These are phyloP conservation scores for Drosophila navojoa DNA, from an alignment of 1,140 invertebrate genomes.

Conservation along the genomic window DNA sequence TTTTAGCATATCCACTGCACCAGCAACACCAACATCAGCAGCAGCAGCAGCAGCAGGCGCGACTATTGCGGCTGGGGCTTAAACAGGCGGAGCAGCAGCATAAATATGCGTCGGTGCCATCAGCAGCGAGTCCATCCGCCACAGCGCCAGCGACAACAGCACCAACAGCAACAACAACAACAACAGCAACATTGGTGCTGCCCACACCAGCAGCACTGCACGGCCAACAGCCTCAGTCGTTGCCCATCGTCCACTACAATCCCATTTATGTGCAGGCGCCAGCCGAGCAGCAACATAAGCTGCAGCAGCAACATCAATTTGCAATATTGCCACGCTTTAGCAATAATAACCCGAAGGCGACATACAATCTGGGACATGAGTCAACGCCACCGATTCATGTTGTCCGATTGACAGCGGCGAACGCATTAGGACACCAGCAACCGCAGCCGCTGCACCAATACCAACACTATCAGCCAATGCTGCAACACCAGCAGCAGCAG, in stretches of 20 bases:
- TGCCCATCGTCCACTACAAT: slow-evolving; percentile 71
- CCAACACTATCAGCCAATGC: slow-evolving; percentile 55
- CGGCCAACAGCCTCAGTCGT: slow-evolving; percentile 31
- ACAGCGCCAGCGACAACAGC: slow-evolving; percentile 38
- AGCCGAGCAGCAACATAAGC: slow-evolving; percentile 42
- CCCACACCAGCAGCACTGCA: slow-evolving; percentile 33
- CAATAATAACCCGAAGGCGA: slow-evolving; percentile 72
- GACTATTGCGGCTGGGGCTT: slow-evolving; percentile 31
- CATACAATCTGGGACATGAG: slow-evolving; percentile 60
- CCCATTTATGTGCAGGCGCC: slow-evolving; percentile 71
- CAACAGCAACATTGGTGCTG: slow-evolving; percentile 32
- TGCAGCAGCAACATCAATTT: slow-evolving; percentile 69
- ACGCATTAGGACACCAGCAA: slow-evolving; percentile 42
- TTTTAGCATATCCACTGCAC: slow-evolving; percentile 67
- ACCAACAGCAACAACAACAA: slow-evolving; percentile 34
- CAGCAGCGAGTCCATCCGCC: slow-evolving; percentile 30
- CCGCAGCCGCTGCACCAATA: slow-evolving; percentile 61
- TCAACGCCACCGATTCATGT: slow-evolving; percentile 65
- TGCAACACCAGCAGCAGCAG: slow-evolving; percentile 33
- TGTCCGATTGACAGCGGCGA: slow-evolving; percentile 66
- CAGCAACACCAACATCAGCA: slow-evolving; percentile 54
- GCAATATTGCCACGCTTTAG: slow-evolving; percentile 74
- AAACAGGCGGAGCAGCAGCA: slow-evolving; percentile 43
- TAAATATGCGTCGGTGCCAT: slow-evolving; percentile 38
- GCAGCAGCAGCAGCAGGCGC: slow-evolving; percentile 34